Percentiles rank a stretch among this genome's conserved stretches.
phyloP scores from a whole-genome alignment of 2,797 vertebrate genomes.

The Acrocephalus scirpaceus region DNA sequence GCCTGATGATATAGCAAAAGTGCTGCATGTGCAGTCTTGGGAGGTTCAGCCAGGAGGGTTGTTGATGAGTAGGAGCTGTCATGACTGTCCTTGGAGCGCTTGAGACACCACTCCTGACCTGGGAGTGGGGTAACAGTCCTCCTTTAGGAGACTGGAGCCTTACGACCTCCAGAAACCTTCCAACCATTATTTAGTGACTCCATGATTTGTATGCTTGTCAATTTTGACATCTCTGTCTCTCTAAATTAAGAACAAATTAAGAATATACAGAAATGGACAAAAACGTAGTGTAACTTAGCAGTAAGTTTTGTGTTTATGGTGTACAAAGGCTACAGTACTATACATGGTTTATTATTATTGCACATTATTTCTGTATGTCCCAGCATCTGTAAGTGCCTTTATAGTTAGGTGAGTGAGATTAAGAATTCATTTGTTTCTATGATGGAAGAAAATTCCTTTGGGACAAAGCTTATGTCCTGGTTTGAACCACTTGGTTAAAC shows the following conservation, averaged over 20 bases:
- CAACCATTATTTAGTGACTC: not conserved
- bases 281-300: not conserved
- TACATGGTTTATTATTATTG: not conserved
- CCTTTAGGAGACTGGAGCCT: not conserved
- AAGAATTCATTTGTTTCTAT: not conserved
- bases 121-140: not conserved
- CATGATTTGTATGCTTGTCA: not conserved
- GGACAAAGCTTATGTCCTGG: not conserved
- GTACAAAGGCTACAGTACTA: not conserved
- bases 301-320: not conserved
- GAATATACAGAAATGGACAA: not conserved
- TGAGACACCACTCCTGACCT: not conserved
- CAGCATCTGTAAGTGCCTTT: not conserved
- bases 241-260: not conserved
- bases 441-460: not conserved
- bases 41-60: not conserved
- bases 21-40: not conserved
- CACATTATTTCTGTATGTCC: not conserved
- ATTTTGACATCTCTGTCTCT: not conserved
- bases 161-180: not conserved
- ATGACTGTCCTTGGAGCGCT: not conserved
- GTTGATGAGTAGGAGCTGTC: not conserved
- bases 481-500: not conserved
- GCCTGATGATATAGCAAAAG: not conserved
- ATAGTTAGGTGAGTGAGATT: not conserved